Evolutionary conservation across 2,797 vertebrate species (phyloP).

Genomic region (Huso huso): DNA sequence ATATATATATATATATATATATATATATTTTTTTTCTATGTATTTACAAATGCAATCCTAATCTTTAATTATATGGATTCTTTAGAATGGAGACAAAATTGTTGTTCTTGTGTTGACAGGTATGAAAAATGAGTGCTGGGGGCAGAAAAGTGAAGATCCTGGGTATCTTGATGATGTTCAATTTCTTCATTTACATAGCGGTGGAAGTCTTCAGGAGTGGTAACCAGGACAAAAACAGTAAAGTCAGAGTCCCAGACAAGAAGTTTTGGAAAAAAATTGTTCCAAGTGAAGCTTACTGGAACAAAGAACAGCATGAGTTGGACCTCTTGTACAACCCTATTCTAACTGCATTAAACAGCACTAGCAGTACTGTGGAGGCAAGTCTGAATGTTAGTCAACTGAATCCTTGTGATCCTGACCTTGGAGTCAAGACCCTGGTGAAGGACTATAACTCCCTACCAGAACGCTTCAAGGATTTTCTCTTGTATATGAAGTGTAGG

Average conservation of each 20-base stretch:
- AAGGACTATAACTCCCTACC: constrained; percentile 57
- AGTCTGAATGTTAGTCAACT: constrained; percentile 47
- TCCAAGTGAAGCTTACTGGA: constrained; percentile 73
- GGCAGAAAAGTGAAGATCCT: constrained; percentile 79
- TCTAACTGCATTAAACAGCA: constrained; percentile 54
- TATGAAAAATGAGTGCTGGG: constrained; percentile 71
- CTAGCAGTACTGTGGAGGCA: constrained; percentile 40
- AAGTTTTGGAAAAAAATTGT: constrained; percentile 73
- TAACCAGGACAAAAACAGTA: constrained; percentile 64
- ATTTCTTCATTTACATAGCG: constrained; percentile 88
- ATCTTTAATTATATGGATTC: background rate
- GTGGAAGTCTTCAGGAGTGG: constrained; percentile 68
- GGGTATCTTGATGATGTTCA: constrained; percentile 78
- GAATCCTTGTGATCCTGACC: constrained; percentile 68
- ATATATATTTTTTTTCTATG: too few relatives aligned
- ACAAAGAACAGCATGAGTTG: constrained; percentile 79
- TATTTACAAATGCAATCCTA: background rate
- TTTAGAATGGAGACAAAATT: background rate
- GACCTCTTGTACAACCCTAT: constrained; percentile 75
- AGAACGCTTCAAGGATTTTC: constrained; percentile 47
- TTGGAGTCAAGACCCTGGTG: constrained; percentile 51
- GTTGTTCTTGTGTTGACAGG: constrained; percentile 39
- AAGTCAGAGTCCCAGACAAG: constrained; percentile 57
- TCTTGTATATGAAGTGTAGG: constrained; percentile 59
- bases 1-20: too few relatives aligned